These are phyloP conservation scores for Embiotoca jacksoni DNA, from an alignment of 2,113 vertebrate genomes.

Conservation along the genomic window DNA sequence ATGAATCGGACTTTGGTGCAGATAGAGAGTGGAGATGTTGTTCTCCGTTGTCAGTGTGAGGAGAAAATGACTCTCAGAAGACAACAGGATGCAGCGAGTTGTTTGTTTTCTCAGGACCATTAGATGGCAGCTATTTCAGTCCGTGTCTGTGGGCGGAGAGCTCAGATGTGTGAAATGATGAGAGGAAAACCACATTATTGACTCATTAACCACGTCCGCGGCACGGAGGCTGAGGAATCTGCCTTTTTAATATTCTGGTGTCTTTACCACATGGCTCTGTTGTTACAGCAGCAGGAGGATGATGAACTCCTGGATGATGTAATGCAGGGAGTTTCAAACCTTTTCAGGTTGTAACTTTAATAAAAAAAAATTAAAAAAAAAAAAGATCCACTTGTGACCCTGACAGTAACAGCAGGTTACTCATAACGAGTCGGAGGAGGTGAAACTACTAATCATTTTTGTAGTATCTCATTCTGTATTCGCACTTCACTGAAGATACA, in stretches of 20 bases:
- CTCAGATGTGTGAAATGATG: slow-evolving; percentile 70
- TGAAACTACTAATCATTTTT: too few relatives aligned
- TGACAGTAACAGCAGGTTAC: too few relatives aligned
- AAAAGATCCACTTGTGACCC: neutral
- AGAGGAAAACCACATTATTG: slow-evolving; percentile 54
- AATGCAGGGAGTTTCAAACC: neutral
- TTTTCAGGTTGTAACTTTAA: neutral
- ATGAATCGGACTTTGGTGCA: slow-evolving; percentile 19
- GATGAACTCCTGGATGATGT: neutral
- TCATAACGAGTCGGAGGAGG: too few relatives aligned
- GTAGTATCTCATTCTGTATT: too few relatives aligned
- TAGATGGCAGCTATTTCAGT: slow-evolving; percentile 66
- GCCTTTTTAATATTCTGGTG: slow-evolving; percentile 11
- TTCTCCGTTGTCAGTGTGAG: neutral
- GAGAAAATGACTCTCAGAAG: slow-evolving; percentile 35
- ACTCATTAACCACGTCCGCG: slow-evolving; percentile 57
- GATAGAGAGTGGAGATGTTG: neutral
- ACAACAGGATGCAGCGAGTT: slow-evolving; percentile 45
- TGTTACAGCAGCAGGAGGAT: slow-evolving; percentile 24
- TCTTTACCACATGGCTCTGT: slow-evolving; percentile 24
- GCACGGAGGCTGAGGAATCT: slow-evolving; percentile 10
- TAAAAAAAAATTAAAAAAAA: neutral
- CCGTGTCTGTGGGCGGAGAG: slow-evolving; percentile 43
- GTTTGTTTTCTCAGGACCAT: slow-evolving; percentile 66
- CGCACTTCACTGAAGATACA: too few relatives aligned